Percentiles rank a stretch among this genome's conserved stretches.
phyloP scores from a whole-genome alignment of 2,113 vertebrate species.

The Micronycteris hirsuta region DNA sequence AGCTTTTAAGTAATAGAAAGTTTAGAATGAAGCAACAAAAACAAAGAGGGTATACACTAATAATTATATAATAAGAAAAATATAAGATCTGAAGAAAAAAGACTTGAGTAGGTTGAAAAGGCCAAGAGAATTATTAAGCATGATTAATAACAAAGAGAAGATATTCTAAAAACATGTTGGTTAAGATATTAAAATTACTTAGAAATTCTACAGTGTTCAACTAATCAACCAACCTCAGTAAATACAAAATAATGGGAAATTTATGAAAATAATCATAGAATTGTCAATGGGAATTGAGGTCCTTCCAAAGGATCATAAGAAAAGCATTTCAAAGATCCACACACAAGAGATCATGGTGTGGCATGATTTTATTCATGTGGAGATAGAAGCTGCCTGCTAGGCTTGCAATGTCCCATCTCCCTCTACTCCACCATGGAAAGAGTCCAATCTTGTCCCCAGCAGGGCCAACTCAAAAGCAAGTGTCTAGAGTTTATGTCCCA shows the following conservation, averaged over 20 bases:
- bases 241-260: not conserved
- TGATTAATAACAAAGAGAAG: not conserved
- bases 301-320: too few species aligned
- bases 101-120: not conserved
- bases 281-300: too few species aligned
- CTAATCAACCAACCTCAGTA: not conserved
- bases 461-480: too few species aligned
- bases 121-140: not conserved
- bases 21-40: not conserved
- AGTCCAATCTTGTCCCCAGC: too few species aligned
- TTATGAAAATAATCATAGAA: not conserved
- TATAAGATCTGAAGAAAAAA: not conserved
- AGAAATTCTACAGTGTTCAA: not conserved
- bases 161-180: not conserved
- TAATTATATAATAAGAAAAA: not conserved
- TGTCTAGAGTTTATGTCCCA: too few species aligned
- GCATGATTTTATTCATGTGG: too few species aligned
- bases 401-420: too few species aligned
- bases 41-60: not conserved
- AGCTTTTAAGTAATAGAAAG: not conserved
- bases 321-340: too few species aligned
- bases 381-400: too few species aligned
- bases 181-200: not conserved
- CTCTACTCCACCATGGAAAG: too few species aligned
- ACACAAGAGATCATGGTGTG: too few species aligned